Evolutionary conservation across 2,113 vertebrate species (phyloP).

Genomic region (Nothocercus nigrocapillus): DNA sequence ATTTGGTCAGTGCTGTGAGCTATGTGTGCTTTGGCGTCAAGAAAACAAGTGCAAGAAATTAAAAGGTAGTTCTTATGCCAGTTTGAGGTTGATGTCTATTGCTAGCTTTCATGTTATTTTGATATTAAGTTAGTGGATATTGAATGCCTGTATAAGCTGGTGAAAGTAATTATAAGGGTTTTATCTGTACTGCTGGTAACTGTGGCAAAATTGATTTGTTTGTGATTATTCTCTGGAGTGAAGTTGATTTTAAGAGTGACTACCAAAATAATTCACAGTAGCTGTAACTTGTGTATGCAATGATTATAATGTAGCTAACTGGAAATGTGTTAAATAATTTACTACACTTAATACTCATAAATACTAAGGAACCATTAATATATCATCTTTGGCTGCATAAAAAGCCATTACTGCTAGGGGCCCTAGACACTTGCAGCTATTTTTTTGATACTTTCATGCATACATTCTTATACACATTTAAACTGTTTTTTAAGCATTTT

Average conservation of each 20-base stretch:
- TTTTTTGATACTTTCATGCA: neutral
- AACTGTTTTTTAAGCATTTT: neutral
- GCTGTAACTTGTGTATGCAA: neutral
- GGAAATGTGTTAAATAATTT: slow-evolving; percentile 14
- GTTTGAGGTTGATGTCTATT: neutral
- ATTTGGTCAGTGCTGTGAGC: neutral
- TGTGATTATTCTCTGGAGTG: slow-evolving; percentile 10
- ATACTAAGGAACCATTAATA: neutral
- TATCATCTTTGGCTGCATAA: neutral
- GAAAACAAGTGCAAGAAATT: neutral
- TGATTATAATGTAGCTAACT: neutral
- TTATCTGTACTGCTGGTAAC: neutral
- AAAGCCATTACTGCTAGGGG: neutral
- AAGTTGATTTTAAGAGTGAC: neutral
- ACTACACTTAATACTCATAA: neutral
- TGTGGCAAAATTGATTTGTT: slow-evolving; percentile 2
- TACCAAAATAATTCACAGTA: neutral
- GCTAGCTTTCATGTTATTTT: neutral
- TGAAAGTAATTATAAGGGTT: neutral
- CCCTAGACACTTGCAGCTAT: neutral
- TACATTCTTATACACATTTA: neutral
- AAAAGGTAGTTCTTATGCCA: neutral
- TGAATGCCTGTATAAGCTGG: neutral
- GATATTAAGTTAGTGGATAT: neutral
- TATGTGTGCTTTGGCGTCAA: neutral